Conservation (phyloP, 2,797 vertebrate genomes). For the Sarcophilus harrisii region DNA sequence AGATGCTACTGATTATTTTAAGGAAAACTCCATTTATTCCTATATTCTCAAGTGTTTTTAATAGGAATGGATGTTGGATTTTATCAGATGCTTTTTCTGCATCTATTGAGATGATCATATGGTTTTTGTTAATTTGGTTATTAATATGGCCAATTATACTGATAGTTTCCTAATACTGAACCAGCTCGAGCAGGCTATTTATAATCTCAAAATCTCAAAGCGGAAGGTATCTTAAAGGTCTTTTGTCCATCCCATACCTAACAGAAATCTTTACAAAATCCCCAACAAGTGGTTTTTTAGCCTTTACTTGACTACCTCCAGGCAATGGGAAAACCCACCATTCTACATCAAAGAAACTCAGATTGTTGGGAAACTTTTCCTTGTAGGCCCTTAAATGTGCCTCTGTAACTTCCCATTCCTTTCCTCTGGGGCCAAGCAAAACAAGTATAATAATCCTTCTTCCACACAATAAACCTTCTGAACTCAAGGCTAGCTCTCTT, state of each 20-base stretch:
- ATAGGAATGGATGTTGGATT: too few species aligned
- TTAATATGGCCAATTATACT: too few species aligned
- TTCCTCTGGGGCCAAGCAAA: not conserved
- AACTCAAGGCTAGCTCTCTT: not conserved
- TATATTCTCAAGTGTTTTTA: too few species aligned
- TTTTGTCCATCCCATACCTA: not conserved
- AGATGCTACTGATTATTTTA: too few species aligned
- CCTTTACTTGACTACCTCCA: not conserved
- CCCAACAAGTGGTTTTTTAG: not conserved
- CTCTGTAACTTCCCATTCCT: not conserved
- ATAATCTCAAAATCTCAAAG: not conserved
- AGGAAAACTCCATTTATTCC: too few species aligned
- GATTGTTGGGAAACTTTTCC: not conserved
- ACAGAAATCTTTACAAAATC: not conserved
- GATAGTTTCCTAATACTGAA: too few species aligned
- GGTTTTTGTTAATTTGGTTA: too few species aligned
- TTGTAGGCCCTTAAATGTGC: not conserved
- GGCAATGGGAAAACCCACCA: not conserved
- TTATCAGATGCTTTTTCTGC: too few species aligned
- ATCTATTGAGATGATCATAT: too few species aligned
- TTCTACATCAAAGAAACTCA: not conserved
- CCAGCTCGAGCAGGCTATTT: not conserved
- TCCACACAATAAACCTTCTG: not conserved
- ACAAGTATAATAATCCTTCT: not conserved
- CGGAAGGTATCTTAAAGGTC: not conserved